phyloP scores from a whole-genome alignment of 2,797 vertebrate genomes.

The Sphenopsis melanotis region DNA sequence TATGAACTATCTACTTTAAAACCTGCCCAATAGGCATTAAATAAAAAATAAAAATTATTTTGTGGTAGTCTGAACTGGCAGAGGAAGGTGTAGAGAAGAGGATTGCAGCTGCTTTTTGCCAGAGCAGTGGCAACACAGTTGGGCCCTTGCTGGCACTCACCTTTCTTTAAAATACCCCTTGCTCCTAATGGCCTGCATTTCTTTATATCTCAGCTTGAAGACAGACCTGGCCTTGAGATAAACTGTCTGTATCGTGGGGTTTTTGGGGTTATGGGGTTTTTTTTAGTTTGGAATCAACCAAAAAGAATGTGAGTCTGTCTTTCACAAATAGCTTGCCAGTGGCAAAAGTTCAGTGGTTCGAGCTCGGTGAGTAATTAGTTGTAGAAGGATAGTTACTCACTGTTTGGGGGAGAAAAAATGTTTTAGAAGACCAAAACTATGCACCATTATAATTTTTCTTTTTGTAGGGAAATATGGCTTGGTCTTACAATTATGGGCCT shows the following conservation, averaged over 20 bases:
- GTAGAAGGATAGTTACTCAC: neutral
- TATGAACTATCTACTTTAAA: neutral
- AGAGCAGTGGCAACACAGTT: accelerated
- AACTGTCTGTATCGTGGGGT: neutral
- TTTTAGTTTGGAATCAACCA: neutral
- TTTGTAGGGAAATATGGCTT: neutral
- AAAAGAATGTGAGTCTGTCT: slow-evolving; percentile 25
- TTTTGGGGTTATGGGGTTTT: neutral
- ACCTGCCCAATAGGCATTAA: neutral
- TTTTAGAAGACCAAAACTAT: slow-evolving; percentile 24
- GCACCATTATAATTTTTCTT: neutral
- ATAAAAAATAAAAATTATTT: neutral
- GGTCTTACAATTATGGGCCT: neutral
- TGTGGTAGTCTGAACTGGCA: neutral
- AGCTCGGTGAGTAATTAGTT: neutral
- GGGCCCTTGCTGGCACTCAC: neutral
- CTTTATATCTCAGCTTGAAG: neutral
- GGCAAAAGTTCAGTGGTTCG: slow-evolving; percentile 35
- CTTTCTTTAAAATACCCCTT: neutral
- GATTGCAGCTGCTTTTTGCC: neutral
- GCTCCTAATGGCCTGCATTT: neutral
- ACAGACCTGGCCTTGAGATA: neutral
- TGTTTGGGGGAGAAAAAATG: neutral
- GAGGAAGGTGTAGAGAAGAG: neutral
- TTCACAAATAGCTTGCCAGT: slow-evolving; percentile 10